Percentiles rank a stretch among this genome's conserved stretches.
Evolutionary conservation across 1,140 invertebrate genomes (phyloP).

Genomic region (Paraescarpia echinospica): DNA sequence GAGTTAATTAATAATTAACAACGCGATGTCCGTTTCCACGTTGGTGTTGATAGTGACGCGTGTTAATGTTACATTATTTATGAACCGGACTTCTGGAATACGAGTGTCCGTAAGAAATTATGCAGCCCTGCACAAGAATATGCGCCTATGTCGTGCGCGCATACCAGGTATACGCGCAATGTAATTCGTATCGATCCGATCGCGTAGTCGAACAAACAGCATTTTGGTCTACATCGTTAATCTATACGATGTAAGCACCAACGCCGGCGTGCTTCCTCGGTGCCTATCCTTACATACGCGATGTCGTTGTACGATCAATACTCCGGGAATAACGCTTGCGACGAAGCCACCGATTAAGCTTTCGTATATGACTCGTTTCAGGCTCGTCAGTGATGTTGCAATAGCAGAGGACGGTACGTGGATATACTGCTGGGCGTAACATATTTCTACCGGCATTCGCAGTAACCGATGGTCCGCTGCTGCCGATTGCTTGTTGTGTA

Average conservation of each 20-base stretch:
- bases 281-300: not conserved
- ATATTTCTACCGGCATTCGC: not conserved
- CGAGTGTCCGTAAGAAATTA: not conserved
- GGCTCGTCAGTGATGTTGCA: not conserved
- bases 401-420: not conserved
- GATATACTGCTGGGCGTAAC: too few species aligned
- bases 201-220: not conserved
- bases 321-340: not conserved
- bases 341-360: not conserved
- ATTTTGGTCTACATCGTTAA: not conserved
- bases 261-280: not conserved
- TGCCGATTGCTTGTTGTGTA: too few species aligned
- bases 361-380: not conserved
- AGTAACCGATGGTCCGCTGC: not conserved
- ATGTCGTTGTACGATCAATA: not conserved
- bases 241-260: not conserved
- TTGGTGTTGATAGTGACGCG: not conserved
- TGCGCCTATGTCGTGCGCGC: not conserved
- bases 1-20: not conserved
- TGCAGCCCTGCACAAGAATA: not conserved
- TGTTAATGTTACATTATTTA: not conserved
- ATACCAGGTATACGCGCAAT: not conserved
- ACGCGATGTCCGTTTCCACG: not conserved
- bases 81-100: not conserved
- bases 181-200: not conserved